These are phyloP conservation scores for Eulithis prunata DNA, from an alignment of 2,888 invertebrate genomes.

Conservation along the genomic window DNA sequence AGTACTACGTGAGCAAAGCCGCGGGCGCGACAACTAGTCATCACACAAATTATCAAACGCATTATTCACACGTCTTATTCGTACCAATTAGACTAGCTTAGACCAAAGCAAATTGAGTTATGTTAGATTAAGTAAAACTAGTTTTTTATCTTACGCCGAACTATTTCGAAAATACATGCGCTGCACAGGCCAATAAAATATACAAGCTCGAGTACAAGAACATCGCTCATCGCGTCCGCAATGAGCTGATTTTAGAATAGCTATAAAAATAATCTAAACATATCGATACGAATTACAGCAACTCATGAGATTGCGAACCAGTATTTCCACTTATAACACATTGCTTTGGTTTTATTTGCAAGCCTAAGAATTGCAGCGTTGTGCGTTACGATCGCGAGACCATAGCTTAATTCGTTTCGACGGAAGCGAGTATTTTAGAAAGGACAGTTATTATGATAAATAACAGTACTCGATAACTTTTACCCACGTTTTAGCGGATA, in stretches of 20 bases:
- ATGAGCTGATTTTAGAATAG: slow-evolving; percentile 29
- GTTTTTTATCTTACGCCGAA: not conserved
- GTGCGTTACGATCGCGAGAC: no score
- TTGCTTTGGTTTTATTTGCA: slow-evolving; percentile 10
- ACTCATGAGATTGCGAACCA: slow-evolving; percentile 3
- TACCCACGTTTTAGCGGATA: no score
- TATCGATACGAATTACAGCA: slow-evolving; percentile 20
- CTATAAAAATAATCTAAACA: slow-evolving; percentile 29
- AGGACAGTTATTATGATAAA: no score
- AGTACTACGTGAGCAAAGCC: no score
- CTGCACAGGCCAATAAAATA: slow-evolving; percentile 11
- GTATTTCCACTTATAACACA: slow-evolving; percentile 18
- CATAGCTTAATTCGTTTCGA: no score
- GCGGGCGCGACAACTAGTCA: no score
- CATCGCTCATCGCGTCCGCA: slow-evolving; percentile 15
- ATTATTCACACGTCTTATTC: not conserved
- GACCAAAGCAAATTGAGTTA: not conserved
- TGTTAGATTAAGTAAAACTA: no score
- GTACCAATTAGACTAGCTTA: not conserved
- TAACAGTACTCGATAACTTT: no score
- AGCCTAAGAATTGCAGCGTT: not conserved
- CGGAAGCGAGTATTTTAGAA: no score
- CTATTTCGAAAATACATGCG: slow-evolving; percentile 2
- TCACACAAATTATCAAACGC: not conserved
- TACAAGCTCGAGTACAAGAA: slow-evolving; percentile 13